A percentile compares a stretch with the other conserved stretches of the same genome.
Evolutionary conservation across 1,140 invertebrate genomes (phyloP).

Genomic region (Asbolus verrucosus): DNA sequence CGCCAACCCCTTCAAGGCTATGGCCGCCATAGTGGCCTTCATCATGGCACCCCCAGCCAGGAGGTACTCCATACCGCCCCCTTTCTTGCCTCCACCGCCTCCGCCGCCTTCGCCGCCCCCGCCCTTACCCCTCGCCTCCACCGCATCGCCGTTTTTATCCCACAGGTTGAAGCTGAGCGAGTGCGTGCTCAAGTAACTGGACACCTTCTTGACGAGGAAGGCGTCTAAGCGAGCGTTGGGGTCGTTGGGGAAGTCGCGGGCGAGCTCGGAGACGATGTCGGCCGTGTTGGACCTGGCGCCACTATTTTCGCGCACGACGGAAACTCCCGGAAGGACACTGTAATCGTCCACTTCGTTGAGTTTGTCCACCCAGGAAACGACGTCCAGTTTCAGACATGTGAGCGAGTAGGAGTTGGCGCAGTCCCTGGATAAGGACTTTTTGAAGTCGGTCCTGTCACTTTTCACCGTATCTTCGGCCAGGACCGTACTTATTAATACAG

Average conservation of each 20-base stretch:
- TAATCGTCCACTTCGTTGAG: conserved; percentile 74
- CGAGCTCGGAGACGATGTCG: conserved; percentile 78
- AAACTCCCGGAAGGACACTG: conserved; percentile 77
- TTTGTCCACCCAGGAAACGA: conserved; percentile 80
- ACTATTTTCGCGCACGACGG: conserved; percentile 75
- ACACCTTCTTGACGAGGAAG: conserved; percentile 78
- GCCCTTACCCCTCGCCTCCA: conserved; percentile 66
- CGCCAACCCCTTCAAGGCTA: conserved; percentile 80
- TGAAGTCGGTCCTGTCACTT: conserved; percentile 60
- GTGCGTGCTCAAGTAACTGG: conserved; percentile 78
- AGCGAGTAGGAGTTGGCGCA: conserved; percentile 78
- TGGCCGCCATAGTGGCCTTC: conserved; percentile 79
- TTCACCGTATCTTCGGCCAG: conserved; percentile 39
- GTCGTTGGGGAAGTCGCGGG: conserved; percentile 79
- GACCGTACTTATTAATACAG: conserved; percentile 8
- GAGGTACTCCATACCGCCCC: conserved; percentile 71
- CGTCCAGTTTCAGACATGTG: conserved; percentile 83
- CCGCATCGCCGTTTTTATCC: conserved; percentile 72
- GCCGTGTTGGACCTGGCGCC: conserved; percentile 70
- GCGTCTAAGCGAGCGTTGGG: conserved; percentile 81
- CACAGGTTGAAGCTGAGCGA: conserved; percentile 79
- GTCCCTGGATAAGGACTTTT: conserved; percentile 69
- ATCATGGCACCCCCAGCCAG: conserved; percentile 73
- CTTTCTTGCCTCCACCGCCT: conserved; percentile 66
- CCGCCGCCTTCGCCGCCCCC: conserved; percentile 65